phyloP scores from a whole-genome alignment of 2,888 invertebrate genomes.

The Calephelis perditalis region DNA sequence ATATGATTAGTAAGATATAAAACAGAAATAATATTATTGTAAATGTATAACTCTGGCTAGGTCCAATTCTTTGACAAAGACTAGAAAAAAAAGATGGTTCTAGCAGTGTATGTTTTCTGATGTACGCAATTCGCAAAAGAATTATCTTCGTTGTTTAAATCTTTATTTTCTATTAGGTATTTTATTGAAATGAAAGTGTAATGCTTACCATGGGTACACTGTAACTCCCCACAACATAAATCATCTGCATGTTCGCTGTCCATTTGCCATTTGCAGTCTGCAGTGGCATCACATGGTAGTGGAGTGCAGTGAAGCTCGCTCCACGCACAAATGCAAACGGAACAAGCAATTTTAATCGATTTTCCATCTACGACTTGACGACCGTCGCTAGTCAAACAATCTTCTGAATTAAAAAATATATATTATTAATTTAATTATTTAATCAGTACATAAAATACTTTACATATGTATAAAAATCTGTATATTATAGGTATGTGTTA shows the following conservation, averaged over 20 bases:
- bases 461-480: too few species aligned
- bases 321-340: slow-evolving; percentile 56
- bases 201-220: slow-evolving; percentile 48
- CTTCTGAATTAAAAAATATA: slow-evolving; percentile 35
- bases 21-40: too few species aligned
- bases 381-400: slow-evolving; percentile 53
- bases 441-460: too few species aligned
- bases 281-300: slow-evolving; percentile 40
- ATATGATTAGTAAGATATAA: too few species aligned
- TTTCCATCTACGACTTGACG: slow-evolving; percentile 49
- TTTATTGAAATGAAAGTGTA: not conserved
- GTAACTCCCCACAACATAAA: slow-evolving; percentile 55
- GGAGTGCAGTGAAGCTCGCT: slow-evolving; percentile 51
- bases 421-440: not conserved
- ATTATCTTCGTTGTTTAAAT: too few species aligned
- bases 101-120: too few species aligned
- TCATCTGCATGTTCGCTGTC: slow-evolving; percentile 36
- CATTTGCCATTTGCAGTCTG: slow-evolving; percentile 39
- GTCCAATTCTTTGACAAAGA: too few species aligned
- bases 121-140: too few species aligned
- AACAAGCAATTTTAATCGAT: slow-evolving; percentile 46
- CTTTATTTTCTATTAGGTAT: not conserved
- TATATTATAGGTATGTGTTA: too few species aligned
- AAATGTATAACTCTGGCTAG: too few species aligned
- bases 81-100: too few species aligned